Evolutionary conservation across 2,888 invertebrate genomes (phyloP).

Genomic region (Peribatodes rhomboidaria): DNA sequence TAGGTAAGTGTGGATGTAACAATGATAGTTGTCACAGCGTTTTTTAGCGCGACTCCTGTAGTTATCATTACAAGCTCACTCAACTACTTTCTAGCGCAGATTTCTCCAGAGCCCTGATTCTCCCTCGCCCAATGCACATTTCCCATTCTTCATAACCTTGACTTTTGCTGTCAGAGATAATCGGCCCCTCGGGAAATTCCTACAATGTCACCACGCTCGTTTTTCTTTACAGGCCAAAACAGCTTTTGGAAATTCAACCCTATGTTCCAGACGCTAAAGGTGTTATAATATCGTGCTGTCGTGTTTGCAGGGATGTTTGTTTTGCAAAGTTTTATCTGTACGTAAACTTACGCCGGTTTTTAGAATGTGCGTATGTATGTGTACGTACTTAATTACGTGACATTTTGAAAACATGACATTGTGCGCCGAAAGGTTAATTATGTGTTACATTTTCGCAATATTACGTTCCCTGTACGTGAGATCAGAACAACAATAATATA

Average conservation of each 20-base stretch:
- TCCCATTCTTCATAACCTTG: slow-evolving; percentile 35
- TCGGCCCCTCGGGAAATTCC: slow-evolving; percentile 32
- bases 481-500: too few relatives aligned
- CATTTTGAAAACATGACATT: too few relatives aligned
- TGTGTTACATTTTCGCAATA: too few relatives aligned
- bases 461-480: too few relatives aligned
- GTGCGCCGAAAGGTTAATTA: too few relatives aligned
- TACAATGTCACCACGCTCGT: slow-evolving; percentile 18
- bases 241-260: slow-evolving; percentile 10
- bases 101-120: slow-evolving; percentile 34
- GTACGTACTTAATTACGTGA: too few relatives aligned
- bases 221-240: slow-evolving; percentile 11
- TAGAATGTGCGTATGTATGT: neutral
- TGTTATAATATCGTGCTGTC: neutral
- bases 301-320: slow-evolving; percentile 9
- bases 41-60: too few relatives aligned
- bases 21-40: too few relatives aligned
- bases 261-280: slow-evolving; percentile 1
- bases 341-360: slow-evolving; percentile 11
- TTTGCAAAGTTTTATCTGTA: slow-evolving; percentile 30
- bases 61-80: too few relatives aligned
- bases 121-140: slow-evolving; percentile 22
- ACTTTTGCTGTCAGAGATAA: slow-evolving; percentile 24
- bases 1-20: too few relatives aligned
- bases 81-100: slow-evolving; percentile 8